phyloP scores from a whole-genome alignment of 2,888 invertebrate genomes.

The Entomobrya multifasciata region DNA sequence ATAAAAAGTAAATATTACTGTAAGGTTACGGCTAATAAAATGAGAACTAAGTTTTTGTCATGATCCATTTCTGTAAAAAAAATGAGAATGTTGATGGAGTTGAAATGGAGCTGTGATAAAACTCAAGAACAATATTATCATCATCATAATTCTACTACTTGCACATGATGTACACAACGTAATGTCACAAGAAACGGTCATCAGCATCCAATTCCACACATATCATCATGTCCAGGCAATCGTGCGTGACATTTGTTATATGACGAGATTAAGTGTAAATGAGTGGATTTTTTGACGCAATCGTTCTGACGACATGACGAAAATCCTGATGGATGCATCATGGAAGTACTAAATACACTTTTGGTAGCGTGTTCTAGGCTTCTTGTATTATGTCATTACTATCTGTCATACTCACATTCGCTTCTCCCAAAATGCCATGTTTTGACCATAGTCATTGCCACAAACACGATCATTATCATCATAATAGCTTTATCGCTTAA shows the following conservation, averaged over 20 bases:
- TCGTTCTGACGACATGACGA: slow-evolving; percentile 15
- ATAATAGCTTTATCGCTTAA: background rate
- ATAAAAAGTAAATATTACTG: background rate
- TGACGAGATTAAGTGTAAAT: background rate
- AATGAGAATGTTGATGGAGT: too few relatives aligned
- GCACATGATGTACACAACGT: background rate
- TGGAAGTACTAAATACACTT: background rate
- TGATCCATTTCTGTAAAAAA: background rate
- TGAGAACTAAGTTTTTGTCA: background rate
- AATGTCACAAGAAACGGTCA: slow-evolving; percentile 8
- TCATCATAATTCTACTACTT: background rate
- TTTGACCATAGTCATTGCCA: background rate
- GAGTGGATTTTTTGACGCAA: slow-evolving; percentile 33
- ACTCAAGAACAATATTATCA: background rate
- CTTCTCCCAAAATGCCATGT: background rate
- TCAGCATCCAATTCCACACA: background rate
- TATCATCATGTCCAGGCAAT: slow-evolving; percentile 27
- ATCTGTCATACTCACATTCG: background rate
- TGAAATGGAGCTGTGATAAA: too few relatives aligned
- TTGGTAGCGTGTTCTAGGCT: background rate
- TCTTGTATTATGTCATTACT: background rate
- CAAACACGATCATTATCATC: background rate
- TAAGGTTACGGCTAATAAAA: too few relatives aligned
- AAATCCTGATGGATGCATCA: background rate
- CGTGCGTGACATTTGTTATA: slow-evolving; percentile 21